phyloP scores from a whole-genome alignment of 2,888 invertebrate species.

The Standfussiana lucernea region DNA sequence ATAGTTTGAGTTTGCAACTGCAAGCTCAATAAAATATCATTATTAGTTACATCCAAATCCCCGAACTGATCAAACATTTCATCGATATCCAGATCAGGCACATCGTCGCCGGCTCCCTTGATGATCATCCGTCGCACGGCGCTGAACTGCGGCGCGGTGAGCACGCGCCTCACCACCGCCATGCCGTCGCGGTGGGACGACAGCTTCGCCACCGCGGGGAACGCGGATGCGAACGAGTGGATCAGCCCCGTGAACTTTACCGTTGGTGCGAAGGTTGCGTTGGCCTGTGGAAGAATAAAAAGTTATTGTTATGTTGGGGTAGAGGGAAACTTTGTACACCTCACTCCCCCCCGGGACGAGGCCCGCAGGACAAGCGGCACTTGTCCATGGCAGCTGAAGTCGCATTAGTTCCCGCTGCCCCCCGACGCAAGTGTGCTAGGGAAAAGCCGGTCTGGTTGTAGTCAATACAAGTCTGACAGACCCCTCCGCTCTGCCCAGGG shows the following conservation, averaged over 20 bases:
- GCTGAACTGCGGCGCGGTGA: constrained; percentile 74
- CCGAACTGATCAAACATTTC: constrained; percentile 79
- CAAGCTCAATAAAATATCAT: not conserved
- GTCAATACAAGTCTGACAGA: too few species aligned
- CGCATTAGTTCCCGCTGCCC: too few species aligned
- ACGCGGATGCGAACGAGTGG: constrained; percentile 81
- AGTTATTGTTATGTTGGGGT: not conserved
- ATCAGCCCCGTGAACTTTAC: constrained; percentile 82
- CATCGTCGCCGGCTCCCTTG: constrained; percentile 54
- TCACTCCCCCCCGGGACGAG: too few species aligned
- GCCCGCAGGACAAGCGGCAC: too few species aligned
- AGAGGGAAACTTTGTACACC: not conserved
- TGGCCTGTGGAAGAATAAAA: constrained; percentile 82
- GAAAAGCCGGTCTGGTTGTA: too few species aligned
- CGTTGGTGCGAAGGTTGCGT: constrained; percentile 89
- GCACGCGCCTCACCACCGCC: constrained; percentile 73
- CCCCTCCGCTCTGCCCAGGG: too few species aligned
- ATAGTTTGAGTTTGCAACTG: not conserved
- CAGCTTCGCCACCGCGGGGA: constrained; percentile 78
- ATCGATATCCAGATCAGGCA: constrained; percentile 76
- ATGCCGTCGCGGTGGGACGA: constrained; percentile 78
- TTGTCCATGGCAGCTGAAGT: too few species aligned
- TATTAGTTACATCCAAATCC: constrained; percentile 75
- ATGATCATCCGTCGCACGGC: constrained; percentile 71
- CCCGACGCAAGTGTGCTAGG: too few species aligned